phyloP scores from a whole-genome alignment of 1,140 invertebrate genomes.

The Camponotus floridanus region DNA sequence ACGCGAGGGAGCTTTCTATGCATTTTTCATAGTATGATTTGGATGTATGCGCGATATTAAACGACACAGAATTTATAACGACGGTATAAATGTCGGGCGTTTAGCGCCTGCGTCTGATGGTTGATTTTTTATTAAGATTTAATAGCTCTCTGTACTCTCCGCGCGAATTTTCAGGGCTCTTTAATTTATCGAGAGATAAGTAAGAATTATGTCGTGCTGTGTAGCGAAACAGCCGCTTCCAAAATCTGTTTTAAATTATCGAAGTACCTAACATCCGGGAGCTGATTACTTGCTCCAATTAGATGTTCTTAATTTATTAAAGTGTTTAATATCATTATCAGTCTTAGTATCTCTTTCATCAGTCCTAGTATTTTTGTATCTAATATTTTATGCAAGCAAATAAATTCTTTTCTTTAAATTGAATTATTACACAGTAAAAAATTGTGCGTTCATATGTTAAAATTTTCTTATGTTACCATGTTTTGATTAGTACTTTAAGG shows the following conservation, averaged over 20 bases:
- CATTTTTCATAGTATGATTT: slow-evolving; percentile 58
- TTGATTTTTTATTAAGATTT: slow-evolving; percentile 59
- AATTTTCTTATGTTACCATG: no score
- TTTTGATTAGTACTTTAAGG: no score
- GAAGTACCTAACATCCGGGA: neutral
- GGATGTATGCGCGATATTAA: slow-evolving; percentile 50
- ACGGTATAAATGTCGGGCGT: slow-evolving; percentile 26
- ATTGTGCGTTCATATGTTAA: no score
- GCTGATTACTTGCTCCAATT: slow-evolving; percentile 10
- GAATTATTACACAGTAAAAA: neutral
- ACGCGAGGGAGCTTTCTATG: slow-evolving; percentile 22
- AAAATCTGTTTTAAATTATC: slow-evolving; percentile 30
- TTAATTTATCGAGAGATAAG: slow-evolving; percentile 47
- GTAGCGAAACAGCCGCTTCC: neutral
- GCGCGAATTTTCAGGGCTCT: slow-evolving; percentile 15
- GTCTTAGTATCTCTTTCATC: neutral
- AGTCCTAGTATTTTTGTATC: no score
- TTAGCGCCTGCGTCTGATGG: slow-evolving; percentile 16
- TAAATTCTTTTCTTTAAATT: neutral
- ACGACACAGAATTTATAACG: slow-evolving; percentile 45
- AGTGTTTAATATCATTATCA: neutral
- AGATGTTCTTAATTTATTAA: neutral
- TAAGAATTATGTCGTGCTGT: slow-evolving; percentile 33
- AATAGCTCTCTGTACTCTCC: neutral
- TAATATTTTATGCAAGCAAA: neutral